A percentile compares a stretch with the other conserved stretches of the same genome.
phyloP scores from a whole-genome alignment of 2,888 invertebrate species.

The Caenorhabditis afra region DNA sequence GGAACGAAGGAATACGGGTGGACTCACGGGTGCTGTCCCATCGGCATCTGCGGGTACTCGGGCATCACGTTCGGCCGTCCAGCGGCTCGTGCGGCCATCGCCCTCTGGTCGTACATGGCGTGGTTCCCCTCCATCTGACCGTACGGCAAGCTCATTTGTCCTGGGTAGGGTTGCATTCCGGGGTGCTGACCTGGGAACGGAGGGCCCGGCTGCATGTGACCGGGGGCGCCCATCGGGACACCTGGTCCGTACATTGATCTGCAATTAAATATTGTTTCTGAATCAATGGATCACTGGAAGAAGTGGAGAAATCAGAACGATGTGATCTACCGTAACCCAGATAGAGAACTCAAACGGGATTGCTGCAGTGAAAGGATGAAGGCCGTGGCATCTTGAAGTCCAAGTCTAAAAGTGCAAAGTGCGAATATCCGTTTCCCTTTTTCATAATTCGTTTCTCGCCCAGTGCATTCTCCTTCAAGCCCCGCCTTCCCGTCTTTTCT shows the following conservation, averaged over 20 bases:
- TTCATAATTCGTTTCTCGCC: neutral
- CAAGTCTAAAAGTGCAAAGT: no score
- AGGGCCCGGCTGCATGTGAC: slow-evolving; percentile 46
- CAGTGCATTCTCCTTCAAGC: slow-evolving; percentile 4
- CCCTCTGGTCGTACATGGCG: slow-evolving; percentile 46
- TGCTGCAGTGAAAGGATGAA: slow-evolving; percentile 1
- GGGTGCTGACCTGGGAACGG: slow-evolving; percentile 47
- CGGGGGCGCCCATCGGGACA: slow-evolving; percentile 43
- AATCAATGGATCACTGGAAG: no score
- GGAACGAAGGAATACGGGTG: neutral
- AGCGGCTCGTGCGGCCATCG: slow-evolving; percentile 19
- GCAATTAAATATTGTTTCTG: slow-evolving; percentile 14
- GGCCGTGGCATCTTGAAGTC: neutral
- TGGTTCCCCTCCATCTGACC: slow-evolving; percentile 59
- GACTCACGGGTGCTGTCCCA: slow-evolving; percentile 49
- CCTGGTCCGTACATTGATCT: slow-evolving; percentile 51
- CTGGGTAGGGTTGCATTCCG: slow-evolving; percentile 29
- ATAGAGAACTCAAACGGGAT: no score
- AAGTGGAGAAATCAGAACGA: no score
- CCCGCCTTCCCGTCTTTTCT: slow-evolving; percentile 24
- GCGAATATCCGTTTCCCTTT: no score
- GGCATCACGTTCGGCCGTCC: slow-evolving; percentile 51
- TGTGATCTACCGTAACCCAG: no score
- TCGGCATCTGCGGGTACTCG: slow-evolving; percentile 44
- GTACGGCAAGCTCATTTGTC: slow-evolving; percentile 50